Base-by-base conservation (phyloP, 2,888 invertebrate species). In the Endomychus coccineus region DNA sequence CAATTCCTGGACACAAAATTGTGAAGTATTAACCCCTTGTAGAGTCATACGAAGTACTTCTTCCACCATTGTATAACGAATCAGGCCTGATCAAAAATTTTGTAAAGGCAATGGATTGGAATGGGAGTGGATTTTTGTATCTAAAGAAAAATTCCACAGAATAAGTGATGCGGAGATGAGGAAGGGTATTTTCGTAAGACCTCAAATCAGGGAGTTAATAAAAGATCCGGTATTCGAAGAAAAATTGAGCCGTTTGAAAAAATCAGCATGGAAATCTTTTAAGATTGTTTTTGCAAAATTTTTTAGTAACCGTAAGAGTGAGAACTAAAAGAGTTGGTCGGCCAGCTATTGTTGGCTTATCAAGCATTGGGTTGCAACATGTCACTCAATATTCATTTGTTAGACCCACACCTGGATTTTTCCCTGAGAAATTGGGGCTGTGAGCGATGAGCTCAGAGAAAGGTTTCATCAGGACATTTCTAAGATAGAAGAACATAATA, bases 401-500 rank as follows among this genome's bases (percentile, higher is more conserved):
- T 56, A 16, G 36, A 48, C 31, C 45, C 44, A 12, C 56, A 56
- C 31, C 27, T 58, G 23, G 44, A 56, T 29, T 45, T 42, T 30
- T 59, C 62, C 47, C 55, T 54, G 14, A 43, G 52, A 45, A 61
- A 57, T 41, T 42, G 52, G 16, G 52, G 50, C 22, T 48, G 38
- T 27, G 45, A n/a, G n/a, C n/a, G n/a, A n/a, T n/a, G n/a, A n/a
- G n/a, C n/a, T 36, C 60, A n/a, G n/a, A n/a, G n/a, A n/a, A n/a
- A n/a, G n/a, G n/a, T n/a, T n/a, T n/a, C n/a, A n/a, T n/a, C n/a
- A 59, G 43, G 56, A 62, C 36, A 53, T 59, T 38, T 47, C 45
- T 30, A 42, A 39, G 14, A 55, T 61, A 43, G 59, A 62, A 46
- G 51, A 48, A 25, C 49, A 52, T n/a, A 19, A 19, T 19, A 7